Evolutionary conservation across 2,113 vertebrate species (phyloP).

Genomic region (Cynocephalus volans): DNA sequence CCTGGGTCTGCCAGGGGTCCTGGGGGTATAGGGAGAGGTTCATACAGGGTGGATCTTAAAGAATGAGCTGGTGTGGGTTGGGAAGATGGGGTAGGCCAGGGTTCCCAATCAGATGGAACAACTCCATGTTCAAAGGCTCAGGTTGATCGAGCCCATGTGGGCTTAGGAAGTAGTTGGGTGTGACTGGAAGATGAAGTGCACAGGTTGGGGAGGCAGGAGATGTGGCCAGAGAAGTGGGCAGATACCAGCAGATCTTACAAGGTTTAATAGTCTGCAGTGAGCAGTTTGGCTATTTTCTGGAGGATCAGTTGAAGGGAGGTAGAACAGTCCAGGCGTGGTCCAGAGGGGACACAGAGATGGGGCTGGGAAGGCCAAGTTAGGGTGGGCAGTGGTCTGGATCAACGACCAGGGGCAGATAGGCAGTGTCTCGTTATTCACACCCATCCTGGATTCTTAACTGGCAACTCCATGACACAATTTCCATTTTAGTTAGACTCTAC

Average conservation of each 20-base stretch:
- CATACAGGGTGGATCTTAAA: not conserved
- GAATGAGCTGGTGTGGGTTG: no score
- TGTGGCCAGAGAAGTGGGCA: not conserved
- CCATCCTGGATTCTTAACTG: not conserved
- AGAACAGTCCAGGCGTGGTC: not conserved
- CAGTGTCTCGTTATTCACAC: not conserved
- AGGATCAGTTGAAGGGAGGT: not conserved
- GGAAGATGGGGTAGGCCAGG: not conserved
- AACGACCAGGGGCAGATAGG: not conserved
- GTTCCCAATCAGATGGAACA: not conserved
- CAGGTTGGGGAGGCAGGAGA: not conserved
- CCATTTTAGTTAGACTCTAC: not conserved
- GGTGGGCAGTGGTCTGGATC: fast-evolving
- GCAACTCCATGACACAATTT: not conserved
- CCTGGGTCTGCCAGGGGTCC: no score
- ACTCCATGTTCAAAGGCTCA: not conserved
- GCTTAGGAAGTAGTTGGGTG: not conserved
- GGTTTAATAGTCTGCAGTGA: not conserved
- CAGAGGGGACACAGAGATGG: not conserved
- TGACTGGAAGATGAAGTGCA: not conserved
- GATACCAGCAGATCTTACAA: not conserved
- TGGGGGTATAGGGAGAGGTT: not conserved
- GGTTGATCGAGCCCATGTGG: not conserved
- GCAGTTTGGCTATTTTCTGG: not conserved
- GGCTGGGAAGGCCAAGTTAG: not conserved